A percentile compares a stretch with the other conserved stretches of the same genome.
Conservation (phyloP, 1,140 invertebrate species). For the Onthophagus taurus region DNA sequence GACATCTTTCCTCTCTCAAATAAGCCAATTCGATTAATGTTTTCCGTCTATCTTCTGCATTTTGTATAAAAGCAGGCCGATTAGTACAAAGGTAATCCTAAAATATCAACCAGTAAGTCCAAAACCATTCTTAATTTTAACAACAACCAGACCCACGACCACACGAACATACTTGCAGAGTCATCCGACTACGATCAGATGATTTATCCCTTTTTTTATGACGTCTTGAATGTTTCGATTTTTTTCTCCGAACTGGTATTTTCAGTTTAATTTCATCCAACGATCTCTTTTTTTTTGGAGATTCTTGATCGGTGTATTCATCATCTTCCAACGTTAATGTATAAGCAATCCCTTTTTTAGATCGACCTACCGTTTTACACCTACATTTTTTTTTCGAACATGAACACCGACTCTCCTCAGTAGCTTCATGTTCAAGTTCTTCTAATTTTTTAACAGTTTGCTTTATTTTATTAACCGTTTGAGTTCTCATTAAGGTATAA, state of each 20-base stretch:
- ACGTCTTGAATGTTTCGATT: conserved; percentile 12
- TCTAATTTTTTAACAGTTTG: conserved; percentile 9
- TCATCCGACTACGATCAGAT: conserved; percentile 7
- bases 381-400: conserved; percentile 2
- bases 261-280: conserved; percentile 14
- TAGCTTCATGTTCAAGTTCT: conserved; percentile 2
- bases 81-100: conserved; percentile 31
- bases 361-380: neutral
- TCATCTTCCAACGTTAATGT: conserved; percentile 23
- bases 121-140: conserved; percentile 4
- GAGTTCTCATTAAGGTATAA: conserved; percentile 10
- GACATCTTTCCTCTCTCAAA: conserved; percentile 24
- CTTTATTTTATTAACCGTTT: conserved; percentile 2
- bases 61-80: conserved; percentile 29
- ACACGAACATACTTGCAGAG: conserved; percentile 13
- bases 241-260: conserved; percentile 16
- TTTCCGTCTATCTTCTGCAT: conserved; percentile 30
- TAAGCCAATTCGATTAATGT: conserved; percentile 24
- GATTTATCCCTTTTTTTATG: too few relatives aligned
- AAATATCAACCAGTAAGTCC: conserved; percentile 10
- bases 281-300: neutral
- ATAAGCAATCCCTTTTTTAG: conserved; percentile 19
- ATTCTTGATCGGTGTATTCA: conserved; percentile 7
- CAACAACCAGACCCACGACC: neutral
- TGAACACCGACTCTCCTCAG: conserved; percentile 6